Base-by-base conservation (phyloP, 2,113 vertebrate species). In the Cyprinus carpio region DNA sequence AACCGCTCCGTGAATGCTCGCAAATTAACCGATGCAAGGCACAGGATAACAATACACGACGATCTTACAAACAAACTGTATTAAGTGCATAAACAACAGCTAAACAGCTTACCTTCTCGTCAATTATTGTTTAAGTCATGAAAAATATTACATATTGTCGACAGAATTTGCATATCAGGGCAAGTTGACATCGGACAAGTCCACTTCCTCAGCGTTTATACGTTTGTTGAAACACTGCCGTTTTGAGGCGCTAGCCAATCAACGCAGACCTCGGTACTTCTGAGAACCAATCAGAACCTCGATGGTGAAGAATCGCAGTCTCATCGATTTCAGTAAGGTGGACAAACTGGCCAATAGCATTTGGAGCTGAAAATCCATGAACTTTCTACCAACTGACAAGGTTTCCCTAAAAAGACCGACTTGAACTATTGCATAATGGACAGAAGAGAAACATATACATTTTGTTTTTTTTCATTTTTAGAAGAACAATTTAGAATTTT, bases 181-280 rank as follows among this genome's bases (percentile, higher is more conserved):
- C 80, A 85, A 87, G 64, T 75, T 58, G 67, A 83, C 67, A 56
- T 56, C n/a, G 65, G 72, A 67, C 83, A 89, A 86, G 76, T 86
- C 77, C 62, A 86, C 87, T 87, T 87, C 85, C 85, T 86, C 71
- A 5, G 71, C 76, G 49, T 60, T 75, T 60, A 51, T 40, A 23
- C 65, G 71, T 49, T 88, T n/a, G 82, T 6, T 37, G 40, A 23
- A 58, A 54, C 56, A 40, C 56, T 4, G 20, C 1, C n/a, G 6
- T n/a, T 56, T 84, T 27, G 34, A 37, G 6, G 10, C 6, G 18
- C 29, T 25, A 64, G 49, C 88, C 88, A 89, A 89, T 87, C 72
- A 79, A n/a, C 12, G 34, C 25, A 37, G 29, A 54, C 72, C 23
- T 56, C 75, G 9, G 4, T 20, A 25, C 20, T 16, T 23, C 23